Base-by-base conservation (phyloP, 2,888 invertebrate species). In the Eristalis intricaria region DNA sequence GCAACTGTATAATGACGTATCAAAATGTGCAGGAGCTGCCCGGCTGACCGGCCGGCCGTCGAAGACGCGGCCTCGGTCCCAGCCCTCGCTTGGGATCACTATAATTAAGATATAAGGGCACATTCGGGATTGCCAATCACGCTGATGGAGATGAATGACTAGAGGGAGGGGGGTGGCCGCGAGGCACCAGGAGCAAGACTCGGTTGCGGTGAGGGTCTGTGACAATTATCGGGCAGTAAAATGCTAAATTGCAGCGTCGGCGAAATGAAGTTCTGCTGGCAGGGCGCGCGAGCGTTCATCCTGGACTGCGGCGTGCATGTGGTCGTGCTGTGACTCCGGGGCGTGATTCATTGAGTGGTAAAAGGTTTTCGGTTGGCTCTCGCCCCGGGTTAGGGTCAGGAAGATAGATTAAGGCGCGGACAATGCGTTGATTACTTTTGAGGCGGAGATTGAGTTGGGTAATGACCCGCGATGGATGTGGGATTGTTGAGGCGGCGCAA, bases 81-180 rank as follows among this genome's bases (percentile, higher is more conserved):
- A 64, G 88, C 88, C 81, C 69, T 74, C 50, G 85, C 88, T 90
- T 89, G 90, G 91, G 92, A 90, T 88, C 90, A 91, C 92, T 92
- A 91, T 91, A 92, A 92, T 92, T 92, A 92, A 92, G 92, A 90
- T 90, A 90, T 90, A 90, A 91, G 91, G 91, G 91, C 90, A 91
- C 89, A 89, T 90, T 90, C 68, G 81, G 89, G 89, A 90, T 90
- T 90, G 88, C 90, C 90, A 90, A 90, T 90, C 90, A 89, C 89
- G 89, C 80, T 88, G 88, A 84, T 84, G 87, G 79, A 84, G 84
- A 87, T 80, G 84, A 76, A 87, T 87, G 86, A 78, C 10, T n/a
- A n/a, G 50, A 60, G 74, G 60, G 76, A 68, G 32, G 58, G 60
- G 26, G 23, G 58, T 23, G 15, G 4, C 35, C 23, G 75, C n/a